Percentiles rank a stretch among this genome's conserved stretches.
These are phyloP conservation scores for Peromyscus aztecus DNA, from an alignment of 2,797 vertebrate species.

Conservation along the genomic window DNA sequence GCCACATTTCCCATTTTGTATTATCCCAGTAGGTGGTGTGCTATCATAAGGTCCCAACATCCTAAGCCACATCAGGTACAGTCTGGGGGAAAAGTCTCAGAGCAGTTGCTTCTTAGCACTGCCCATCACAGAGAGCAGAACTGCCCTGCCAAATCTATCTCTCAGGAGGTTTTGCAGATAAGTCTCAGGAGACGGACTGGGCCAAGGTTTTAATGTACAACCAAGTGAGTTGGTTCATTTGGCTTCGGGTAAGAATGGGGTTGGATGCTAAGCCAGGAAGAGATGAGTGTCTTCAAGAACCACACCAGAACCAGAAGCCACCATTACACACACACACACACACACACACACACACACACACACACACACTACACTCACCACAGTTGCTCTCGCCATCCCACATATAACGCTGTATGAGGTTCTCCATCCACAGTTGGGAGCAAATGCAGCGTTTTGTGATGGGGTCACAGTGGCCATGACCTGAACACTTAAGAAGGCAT, in stretches of 20 bases:
- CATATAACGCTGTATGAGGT: constrained; percentile 91
- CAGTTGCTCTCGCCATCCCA: constrained; percentile 94
- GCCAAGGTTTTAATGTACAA: neutral
- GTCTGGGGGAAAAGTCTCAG: neutral
- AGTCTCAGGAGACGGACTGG: neutral
- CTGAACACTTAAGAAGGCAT: constrained; percentile 93
- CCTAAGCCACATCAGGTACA: neutral
- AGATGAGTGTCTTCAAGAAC: constrained; percentile 6
- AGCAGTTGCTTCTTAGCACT: neutral
- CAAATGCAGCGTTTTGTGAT: constrained; percentile 93
- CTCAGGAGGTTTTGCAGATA: neutral
- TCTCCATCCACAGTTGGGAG: constrained; percentile 96
- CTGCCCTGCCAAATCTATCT: neutral
- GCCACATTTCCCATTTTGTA: neutral
- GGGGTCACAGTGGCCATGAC: constrained; percentile 94
- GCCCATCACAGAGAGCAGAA: accelerated
- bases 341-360: too few species aligned
- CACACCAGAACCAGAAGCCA: constrained; percentile 88
- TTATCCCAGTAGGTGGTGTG: neutral
- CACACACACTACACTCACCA: neutral
- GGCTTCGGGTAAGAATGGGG: neutral
- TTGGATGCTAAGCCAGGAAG: neutral
- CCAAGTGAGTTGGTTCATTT: neutral
- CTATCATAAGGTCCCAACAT: neutral
- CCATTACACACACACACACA: neutral